Base-by-base conservation (phyloP, 2,888 invertebrate species). In the Sarcophaga variegata region DNA sequence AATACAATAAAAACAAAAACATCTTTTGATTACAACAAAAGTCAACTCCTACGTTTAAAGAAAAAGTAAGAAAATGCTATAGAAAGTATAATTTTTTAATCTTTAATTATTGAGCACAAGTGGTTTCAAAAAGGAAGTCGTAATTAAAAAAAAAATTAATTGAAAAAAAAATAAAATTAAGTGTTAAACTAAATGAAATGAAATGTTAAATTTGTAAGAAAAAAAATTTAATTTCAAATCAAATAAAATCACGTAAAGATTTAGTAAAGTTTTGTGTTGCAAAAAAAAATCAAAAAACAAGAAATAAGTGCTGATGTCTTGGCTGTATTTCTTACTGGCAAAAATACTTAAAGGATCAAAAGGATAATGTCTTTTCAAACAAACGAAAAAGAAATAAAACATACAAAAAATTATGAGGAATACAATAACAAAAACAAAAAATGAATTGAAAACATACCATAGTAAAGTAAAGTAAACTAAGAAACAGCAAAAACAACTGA, bases 281-380 rank as follows among this genome's bases (percentile, higher is more conserved):
- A 49, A 11, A 14, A 49, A 49, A 49, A 11, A 37, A 25, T 3
- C 2, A 25, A 37, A 37, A 37, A 37, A 37, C 2, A 49, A 49
- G 4, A 49, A 54, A 54, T 37, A 37, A 37, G 8, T 37, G 37
- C 37, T 8, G 12, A 12, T 69, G 49, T 49, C 17, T 17, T n/a
- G 47, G 5, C 22, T n/a, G 11, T 20, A 69, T 59, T 64, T 70
- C 59, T 37, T 54, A 14, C 59, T 64, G 47, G 45, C 20, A 17
- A 59, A 8, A 47, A 47, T 27, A 25, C 6, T 59, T 64, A 20
- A 83, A 79, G 79, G 70, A 83, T 80, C 74, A 83, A 69, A 83
- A 80, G 79, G 79, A 80, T 83, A 79, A 80, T 70, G 64, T 25
- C 47, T 80, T 75, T 70, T 63, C 62, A 79, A 81, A 84, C 75